Percentiles rank a stretch among this genome's conserved stretches.
These are phyloP conservation scores for Bubo scandiacus DNA, from an alignment of 2,113 vertebrate species.

Conservation along the genomic window DNA sequence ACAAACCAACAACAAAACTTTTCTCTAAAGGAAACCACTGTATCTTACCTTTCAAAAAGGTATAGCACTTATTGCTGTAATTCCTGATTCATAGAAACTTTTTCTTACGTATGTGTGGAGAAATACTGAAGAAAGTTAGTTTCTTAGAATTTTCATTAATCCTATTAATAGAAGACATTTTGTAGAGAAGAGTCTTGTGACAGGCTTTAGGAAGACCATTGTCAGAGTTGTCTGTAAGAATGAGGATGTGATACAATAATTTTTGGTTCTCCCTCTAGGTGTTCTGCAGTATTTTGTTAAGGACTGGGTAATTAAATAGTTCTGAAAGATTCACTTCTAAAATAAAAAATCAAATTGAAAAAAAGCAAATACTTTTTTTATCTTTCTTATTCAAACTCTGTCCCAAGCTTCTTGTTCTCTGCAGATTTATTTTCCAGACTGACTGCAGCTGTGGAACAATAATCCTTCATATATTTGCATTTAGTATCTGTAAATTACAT, in stretches of 20 bases:
- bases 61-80: background rate
- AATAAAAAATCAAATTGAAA: background rate
- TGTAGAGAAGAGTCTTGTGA: background rate
- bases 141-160: background rate
- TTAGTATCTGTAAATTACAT: background rate
- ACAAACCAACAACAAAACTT: background rate
- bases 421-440: background rate
- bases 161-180: background rate
- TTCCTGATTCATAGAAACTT: background rate
- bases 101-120: background rate
- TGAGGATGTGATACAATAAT: background rate
- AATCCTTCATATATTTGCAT: background rate
- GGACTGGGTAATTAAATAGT: background rate
- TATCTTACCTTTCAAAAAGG: background rate
- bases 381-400: background rate
- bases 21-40: background rate
- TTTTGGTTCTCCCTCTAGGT: background rate
- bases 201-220: background rate
- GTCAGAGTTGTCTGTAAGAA: background rate
- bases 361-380: background rate
- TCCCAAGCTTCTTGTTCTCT: background rate
- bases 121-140: background rate
- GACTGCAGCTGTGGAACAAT: background rate
- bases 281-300: background rate
- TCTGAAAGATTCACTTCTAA: background rate